Evolutionary conservation across 2,888 invertebrate genomes (phyloP), one percentile per base, ranked within the genome.

Genomic region (Cephalotes varians): DNA sequence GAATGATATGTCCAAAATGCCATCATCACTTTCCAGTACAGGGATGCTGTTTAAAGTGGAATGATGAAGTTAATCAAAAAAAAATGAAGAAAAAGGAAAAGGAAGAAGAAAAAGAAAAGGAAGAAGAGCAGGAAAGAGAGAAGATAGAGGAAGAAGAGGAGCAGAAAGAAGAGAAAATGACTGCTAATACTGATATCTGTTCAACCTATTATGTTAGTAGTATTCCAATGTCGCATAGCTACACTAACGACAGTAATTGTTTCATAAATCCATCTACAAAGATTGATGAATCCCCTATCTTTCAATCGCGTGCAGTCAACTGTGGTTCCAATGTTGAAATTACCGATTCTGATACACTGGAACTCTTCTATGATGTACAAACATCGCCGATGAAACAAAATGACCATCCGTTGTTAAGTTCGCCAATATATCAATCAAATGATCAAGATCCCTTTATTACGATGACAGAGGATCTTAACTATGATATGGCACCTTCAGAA

Each of bases 1-100:
- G 95, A 95, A 96, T 95, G 93, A 95, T 95, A 95, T 97, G 97
- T 94, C 97, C 97, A 85, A 96, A 96, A 95, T 97, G 97, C 95
- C 95, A 96, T 94, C 96, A 96, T 95, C 96, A 96, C 87, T 96
- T 96, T 93, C 94, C 94, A 93, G 95, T 93, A 31, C 88, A 91
- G 7, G 93, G 93, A 54, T 94, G 93, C 86, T 94, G 93, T 81
- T 90, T 87, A 85, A 89, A 90, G 15, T 84, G 56, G 44, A 76
- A 12, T 40, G 18, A 56, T 40, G 69, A 9, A 62, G 76, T 49
- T 49, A 81, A 1, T 18, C n/a, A 31, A 44, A 21, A 47, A 18
- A 67, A 85, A 34, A 71, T 65, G 31, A 18, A 67, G 28, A 7
- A 60, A n/a, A 25, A 44, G 51, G 10, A 73, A 9, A 15, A 58